Conservation (phyloP, 2,888 invertebrate species). For the Dasysyrphus albostriatus region DNA sequence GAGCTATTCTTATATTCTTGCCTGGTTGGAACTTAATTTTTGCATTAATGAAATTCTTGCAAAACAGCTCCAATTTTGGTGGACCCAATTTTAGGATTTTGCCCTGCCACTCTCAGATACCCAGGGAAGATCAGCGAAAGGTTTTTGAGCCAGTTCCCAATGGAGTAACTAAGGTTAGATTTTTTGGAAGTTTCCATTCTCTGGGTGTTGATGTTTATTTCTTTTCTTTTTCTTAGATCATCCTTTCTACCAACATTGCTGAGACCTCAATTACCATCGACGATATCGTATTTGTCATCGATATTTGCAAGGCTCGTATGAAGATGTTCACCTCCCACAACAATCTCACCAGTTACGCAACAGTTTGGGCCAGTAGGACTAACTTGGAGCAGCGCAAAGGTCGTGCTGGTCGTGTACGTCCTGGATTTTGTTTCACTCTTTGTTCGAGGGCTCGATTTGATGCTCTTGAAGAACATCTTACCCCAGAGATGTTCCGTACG, state of each 20-base stretch:
- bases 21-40: constrained; percentile 99
- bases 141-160: constrained; percentile 95
- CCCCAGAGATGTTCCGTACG: constrained; percentile 99
- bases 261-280: constrained; percentile 99
- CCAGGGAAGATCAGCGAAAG: constrained; percentile 96
- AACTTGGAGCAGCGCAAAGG: constrained; percentile 95
- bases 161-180: constrained; percentile 92
- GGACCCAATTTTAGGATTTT: constrained; percentile 89
- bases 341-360: constrained; percentile 99
- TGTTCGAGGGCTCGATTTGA: constrained; percentile 91
- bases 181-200: neutral
- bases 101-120: constrained; percentile 98
- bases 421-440: constrained; percentile 97
- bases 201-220: neutral
- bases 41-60: constrained; percentile 93
- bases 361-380: constrained; percentile 97
- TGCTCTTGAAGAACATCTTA: constrained; percentile 93
- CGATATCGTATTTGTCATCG: constrained; percentile 98
- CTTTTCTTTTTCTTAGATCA: constrained; percentile 87
- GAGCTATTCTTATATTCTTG: constrained; percentile 96
- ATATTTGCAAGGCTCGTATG: constrained; percentile 98
- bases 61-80: constrained; percentile 90
- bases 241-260: constrained; percentile 98
- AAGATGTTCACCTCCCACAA: constrained; percentile 99
- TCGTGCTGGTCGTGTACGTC: constrained; percentile 96